Conservation (phyloP, 2,888 invertebrate species). For the Drosophila mimica region DNA sequence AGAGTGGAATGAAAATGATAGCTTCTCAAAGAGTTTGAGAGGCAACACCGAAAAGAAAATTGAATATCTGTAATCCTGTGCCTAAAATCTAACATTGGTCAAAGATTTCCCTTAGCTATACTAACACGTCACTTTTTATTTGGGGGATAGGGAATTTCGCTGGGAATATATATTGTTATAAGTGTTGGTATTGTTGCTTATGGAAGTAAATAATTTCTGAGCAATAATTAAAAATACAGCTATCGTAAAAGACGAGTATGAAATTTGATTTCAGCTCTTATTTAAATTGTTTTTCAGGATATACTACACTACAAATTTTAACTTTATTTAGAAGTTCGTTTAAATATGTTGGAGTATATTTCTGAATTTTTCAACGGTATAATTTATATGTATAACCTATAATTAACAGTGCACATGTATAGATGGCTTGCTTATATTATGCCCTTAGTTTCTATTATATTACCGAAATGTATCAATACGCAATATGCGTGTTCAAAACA, state of each 20-base stretch:
- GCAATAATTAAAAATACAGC: neutral
- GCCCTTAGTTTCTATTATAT: neutral
- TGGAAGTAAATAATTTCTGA: neutral
- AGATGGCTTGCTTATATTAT: too few species aligned
- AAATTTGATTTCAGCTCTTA: neutral
- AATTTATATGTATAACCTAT: neutral
- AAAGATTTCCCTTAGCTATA: neutral
- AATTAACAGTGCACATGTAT: neutral
- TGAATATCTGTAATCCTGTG: neutral
- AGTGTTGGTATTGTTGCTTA: too few species aligned
- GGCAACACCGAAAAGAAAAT: neutral
- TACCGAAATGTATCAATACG: neutral
- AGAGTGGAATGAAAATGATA: neutral
- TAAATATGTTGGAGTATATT: neutral
- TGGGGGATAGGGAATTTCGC: neutral
- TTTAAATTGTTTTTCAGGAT: neutral
- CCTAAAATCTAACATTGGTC: neutral
- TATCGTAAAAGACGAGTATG: neutral
- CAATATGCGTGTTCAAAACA: neutral
- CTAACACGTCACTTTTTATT: neutral
- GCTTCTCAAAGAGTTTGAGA: neutral
- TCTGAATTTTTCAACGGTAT: neutral
- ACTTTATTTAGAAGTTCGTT: neutral
- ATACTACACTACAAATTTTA: too few species aligned
- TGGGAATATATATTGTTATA: too few species aligned